A percentile compares a stretch with the other conserved stretches of the same genome.
phyloP scores from a whole-genome alignment of 2,888 invertebrate genomes.

The Embidobia sp. region DNA sequence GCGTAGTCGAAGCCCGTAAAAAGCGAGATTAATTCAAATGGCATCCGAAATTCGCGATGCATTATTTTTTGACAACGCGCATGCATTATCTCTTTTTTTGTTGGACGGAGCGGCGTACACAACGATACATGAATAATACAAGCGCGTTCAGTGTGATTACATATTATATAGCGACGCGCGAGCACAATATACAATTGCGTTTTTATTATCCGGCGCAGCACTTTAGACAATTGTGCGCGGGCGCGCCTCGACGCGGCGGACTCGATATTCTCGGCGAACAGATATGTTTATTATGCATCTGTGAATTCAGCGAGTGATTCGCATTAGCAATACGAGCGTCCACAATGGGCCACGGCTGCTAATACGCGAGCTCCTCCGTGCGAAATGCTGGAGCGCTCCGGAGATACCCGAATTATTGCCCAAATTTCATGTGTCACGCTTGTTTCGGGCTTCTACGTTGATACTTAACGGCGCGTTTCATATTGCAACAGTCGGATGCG shows the following conservation, averaged over 20 bases:
- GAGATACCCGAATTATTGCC: conserved; percentile 45
- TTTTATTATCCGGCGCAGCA: conserved; percentile 53
- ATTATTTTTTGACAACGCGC: too few relatives aligned
- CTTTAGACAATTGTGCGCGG: conserved; percentile 59
- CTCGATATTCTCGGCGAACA: conserved; percentile 54
- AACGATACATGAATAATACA: conserved; percentile 35
- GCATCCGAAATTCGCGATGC: too few relatives aligned
- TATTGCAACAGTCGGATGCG: conserved; percentile 1
- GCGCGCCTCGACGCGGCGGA: conserved; percentile 24
- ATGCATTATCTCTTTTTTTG: too few relatives aligned
- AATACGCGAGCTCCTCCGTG: not conserved
- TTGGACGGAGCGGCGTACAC: conserved; percentile 1
- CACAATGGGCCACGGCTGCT: conserved; percentile 34
- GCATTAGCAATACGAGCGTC: conserved; percentile 53
- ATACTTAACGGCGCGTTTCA: conserved; percentile 32
- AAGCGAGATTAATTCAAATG: too few relatives aligned
- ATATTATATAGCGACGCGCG: conserved; percentile 32
- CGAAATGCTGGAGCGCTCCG: conserved; percentile 27
- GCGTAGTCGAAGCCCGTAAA: too few relatives aligned
- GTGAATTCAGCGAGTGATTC: conserved; percentile 61
- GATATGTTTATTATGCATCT: conserved; percentile 62
- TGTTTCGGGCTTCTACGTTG: conserved; percentile 16
- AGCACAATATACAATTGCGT: conserved; percentile 42
- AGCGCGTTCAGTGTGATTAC: conserved; percentile 38
- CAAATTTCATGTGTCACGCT: conserved; percentile 41